Base-by-base conservation (phyloP, 2,888 invertebrate genomes). In the Tachina grossa region DNA sequence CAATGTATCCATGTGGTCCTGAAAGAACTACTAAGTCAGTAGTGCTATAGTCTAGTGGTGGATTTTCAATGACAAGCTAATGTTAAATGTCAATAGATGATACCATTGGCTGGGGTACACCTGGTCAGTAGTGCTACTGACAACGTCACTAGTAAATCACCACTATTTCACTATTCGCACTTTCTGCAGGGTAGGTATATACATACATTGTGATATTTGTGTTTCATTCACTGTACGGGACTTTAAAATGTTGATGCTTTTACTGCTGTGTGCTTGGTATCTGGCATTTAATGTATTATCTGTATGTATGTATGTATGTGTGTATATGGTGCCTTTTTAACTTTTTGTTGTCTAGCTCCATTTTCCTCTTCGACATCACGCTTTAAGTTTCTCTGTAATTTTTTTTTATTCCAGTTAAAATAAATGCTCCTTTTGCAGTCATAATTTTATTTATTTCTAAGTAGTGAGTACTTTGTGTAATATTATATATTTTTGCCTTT, bases 371-470 rank as follows among this genome's bases (percentile, higher is more conserved):
- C 11, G 57, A 45, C 55, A 49, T 31, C 31, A 45, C 11, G 13
- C 53, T 53, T 45, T 71, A 45, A 45, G 14, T 31, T 69, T 9
- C 57, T 9, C 16, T 66, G 19, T 75, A 13, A 43, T 22, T 6
- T 16, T 22, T n/a, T 74, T 61, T 76, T 51, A 47, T 57, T 16
- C 51, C 16, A 45, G 22, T 43, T 47, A n/a, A 53, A 49, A 45
- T 51, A 43, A 49, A 22, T 80, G 47, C 43, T 65, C 65, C 55
- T 59, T 76, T 82, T 47, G 16, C 41, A 82, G 76, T 71, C 69
- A 71, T 82, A 76, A 76, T 71, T 76, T 65, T 71, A 71, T 71
- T 83, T 72, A 49, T 55, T 77, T 57, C 16, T 43, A 75, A 75
- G 53, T 31, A 69, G 31, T 55, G 43, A 77, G 55, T 57, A 63